Percentiles rank a stretch among this genome's conserved stretches.
Evolutionary conservation across 2,797 vertebrate genomes (phyloP).

Genomic region (Xiphorhynchus erythropygius): DNA sequence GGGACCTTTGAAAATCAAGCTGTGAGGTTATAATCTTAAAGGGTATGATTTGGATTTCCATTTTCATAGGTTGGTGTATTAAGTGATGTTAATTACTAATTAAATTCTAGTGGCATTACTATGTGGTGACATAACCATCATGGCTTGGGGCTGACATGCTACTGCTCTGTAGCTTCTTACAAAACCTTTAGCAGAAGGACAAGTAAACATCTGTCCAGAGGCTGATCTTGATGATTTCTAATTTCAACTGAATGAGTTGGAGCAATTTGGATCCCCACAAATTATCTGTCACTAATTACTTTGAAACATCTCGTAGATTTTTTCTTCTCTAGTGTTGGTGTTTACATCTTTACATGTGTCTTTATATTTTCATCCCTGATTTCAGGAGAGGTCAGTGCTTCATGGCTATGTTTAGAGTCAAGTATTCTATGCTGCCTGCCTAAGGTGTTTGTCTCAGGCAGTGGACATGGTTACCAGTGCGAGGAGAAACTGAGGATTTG

Average conservation of each 20-base stretch:
- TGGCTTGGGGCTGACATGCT: fast-evolving
- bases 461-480: not conserved
- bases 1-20: not conserved
- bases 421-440: not conserved
- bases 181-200: not conserved
- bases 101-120: not conserved
- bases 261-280: not conserved
- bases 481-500: not conserved
- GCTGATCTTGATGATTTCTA: not conserved
- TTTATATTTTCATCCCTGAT: not conserved
- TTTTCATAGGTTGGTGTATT: not conserved
- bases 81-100: not conserved
- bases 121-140: not conserved
- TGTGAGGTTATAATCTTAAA: not conserved
- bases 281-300: not conserved
- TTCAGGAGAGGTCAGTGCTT: not conserved
- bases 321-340: not conserved
- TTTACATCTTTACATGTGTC: not conserved
- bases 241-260: not conserved
- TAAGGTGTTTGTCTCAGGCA: fast-evolving
- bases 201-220: not conserved
- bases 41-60: not conserved
- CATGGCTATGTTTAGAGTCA: not conserved
- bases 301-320: not conserved
- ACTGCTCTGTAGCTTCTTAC: not conserved